These are phyloP conservation scores for Sylvicola cinctus DNA, from an alignment of 2,888 invertebrate species.

Conservation along the genomic window DNA sequence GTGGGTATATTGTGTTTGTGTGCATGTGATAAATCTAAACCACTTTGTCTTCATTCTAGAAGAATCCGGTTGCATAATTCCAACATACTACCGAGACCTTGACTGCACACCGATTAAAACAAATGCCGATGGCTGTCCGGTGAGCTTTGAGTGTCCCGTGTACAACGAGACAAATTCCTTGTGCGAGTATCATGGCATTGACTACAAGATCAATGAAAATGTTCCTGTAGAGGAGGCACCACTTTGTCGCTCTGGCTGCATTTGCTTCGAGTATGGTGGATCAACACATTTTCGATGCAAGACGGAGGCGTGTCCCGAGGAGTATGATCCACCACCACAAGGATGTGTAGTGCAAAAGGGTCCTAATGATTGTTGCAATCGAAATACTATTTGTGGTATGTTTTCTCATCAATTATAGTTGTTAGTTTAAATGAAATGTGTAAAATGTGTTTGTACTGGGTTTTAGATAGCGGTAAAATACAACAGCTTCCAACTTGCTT, in stretches of 20 bases:
- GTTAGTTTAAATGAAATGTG: too few species aligned
- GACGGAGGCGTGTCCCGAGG: conserved; percentile 7
- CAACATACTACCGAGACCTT: too few species aligned
- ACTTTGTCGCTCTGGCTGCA: conserved; percentile 1
- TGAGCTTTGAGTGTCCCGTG: neutral
- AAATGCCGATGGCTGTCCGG: conserved; percentile 6
- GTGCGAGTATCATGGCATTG: neutral
- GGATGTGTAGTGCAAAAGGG: conserved; percentile 6
- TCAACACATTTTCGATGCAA: conserved; percentile 6
- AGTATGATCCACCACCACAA: conserved; percentile 5
- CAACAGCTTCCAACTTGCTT: conserved; percentile 6
- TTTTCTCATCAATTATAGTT: too few species aligned
- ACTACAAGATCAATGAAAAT: conserved; percentile 2
- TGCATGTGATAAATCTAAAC: too few species aligned
- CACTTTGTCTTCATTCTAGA: too few species aligned
- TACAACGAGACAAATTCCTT: neutral
- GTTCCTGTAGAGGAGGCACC: conserved; percentile 1
- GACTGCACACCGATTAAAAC: conserved; percentile 7
- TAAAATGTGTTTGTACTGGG: too few species aligned
- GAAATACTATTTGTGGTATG: conserved; percentile 7
- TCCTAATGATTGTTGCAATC: conserved; percentile 5
- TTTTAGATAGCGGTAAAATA: conserved; percentile 3
- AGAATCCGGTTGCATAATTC: too few species aligned
- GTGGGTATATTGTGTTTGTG: too few species aligned
- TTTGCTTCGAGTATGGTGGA: conserved; percentile 3